These are phyloP conservation scores for Taeniopygia guttata DNA, from an alignment of 2,797 vertebrate species.

Conservation along the genomic window DNA sequence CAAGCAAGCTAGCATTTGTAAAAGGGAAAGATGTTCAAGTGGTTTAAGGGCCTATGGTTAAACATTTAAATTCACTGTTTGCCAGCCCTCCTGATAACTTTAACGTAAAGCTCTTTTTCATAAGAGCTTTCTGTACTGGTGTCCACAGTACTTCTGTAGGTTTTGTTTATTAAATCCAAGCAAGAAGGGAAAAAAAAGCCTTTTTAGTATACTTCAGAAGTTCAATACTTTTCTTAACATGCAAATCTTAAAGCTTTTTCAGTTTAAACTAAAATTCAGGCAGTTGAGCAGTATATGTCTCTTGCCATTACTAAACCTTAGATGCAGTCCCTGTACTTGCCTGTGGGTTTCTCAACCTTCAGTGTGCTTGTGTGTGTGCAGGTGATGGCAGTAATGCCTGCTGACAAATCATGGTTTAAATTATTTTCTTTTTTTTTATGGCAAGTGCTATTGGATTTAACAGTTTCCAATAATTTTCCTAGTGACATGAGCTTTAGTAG, in stretches of 20 bases:
- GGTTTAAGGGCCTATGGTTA: neutral
- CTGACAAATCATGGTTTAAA: neutral
- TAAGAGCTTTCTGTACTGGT: neutral
- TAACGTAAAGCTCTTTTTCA: neutral
- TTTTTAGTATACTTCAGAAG: neutral
- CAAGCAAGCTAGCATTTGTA: neutral
- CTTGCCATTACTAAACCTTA: neutral
- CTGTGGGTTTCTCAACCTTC: neutral
- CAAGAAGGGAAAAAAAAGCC: rapidly evolving
- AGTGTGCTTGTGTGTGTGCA: rapidly evolving
- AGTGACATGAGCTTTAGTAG: neutral
- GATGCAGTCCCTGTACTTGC: neutral
- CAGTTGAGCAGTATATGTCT: neutral
- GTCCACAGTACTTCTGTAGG: neutral
- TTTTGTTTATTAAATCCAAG: neutral
- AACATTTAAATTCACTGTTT: neutral
- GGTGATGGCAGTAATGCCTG: neutral
- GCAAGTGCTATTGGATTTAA: neutral
- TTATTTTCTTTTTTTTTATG: neutral
- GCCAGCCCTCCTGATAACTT: neutral
- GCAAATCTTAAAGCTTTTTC: neutral
- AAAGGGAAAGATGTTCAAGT: neutral
- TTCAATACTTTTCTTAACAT: neutral
- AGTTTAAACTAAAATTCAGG: neutral
- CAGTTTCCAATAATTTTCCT: neutral